phyloP scores from a whole-genome alignment of 1,140 invertebrate genomes.

The Sinonovacula constricta region DNA sequence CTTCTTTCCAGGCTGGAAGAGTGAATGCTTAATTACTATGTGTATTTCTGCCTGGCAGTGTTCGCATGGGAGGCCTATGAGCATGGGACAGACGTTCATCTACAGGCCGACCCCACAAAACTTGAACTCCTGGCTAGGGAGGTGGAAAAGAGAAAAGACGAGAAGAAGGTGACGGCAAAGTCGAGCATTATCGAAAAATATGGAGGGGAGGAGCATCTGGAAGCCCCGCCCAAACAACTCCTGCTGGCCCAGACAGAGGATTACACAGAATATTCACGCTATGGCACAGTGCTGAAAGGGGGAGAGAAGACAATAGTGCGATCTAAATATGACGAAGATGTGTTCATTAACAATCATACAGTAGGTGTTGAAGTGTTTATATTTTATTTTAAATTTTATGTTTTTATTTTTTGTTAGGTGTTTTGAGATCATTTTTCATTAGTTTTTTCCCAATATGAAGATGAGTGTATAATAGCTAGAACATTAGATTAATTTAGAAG shows the following conservation, averaged over 20 bases:
- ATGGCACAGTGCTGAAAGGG: constrained; percentile 91
- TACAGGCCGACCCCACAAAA: constrained; percentile 98
- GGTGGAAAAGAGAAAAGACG: constrained; percentile 92
- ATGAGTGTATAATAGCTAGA: too few species aligned
- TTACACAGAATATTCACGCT: constrained; percentile 97
- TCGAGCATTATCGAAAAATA: constrained; percentile 90
- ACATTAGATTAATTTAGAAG: too few species aligned
- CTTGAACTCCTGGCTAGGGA: constrained; percentile 94
- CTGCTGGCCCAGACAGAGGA: constrained; percentile 96
- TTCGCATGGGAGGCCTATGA: constrained; percentile 99
- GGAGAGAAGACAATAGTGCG: constrained; percentile 91
- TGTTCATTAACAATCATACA: constrained; percentile 94
- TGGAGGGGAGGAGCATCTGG: constrained; percentile 94
- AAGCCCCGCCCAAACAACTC: constrained; percentile 90
- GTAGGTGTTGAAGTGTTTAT: constrained; percentile 68
- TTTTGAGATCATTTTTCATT: too few species aligned
- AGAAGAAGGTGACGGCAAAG: constrained; percentile 88
- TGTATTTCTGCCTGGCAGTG: constrained; percentile 78
- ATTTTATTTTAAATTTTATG: too few species aligned
- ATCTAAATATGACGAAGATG: constrained; percentile 97
- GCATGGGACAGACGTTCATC: constrained; percentile 94
- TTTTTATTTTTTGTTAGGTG: too few species aligned
- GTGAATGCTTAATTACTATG: too few species aligned
- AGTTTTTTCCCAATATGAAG: too few species aligned
- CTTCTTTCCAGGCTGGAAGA: too few species aligned